These are phyloP conservation scores for Gymnarchus niloticus DNA, from an alignment of 2,113 vertebrate genomes.

Conservation along the genomic window DNA sequence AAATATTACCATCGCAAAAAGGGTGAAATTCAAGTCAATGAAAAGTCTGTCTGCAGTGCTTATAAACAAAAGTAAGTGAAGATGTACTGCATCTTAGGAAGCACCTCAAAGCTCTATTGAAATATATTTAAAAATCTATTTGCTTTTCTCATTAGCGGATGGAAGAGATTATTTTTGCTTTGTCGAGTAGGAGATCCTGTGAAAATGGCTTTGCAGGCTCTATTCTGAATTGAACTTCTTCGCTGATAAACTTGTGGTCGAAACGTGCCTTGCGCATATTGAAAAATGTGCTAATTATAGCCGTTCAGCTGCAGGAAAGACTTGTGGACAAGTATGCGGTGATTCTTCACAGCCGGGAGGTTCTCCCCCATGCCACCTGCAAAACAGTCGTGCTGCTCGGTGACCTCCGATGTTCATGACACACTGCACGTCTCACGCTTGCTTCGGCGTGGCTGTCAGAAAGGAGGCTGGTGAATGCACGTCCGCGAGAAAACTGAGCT, in stretches of 20 bases:
- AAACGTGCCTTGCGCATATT: background rate
- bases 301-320: background rate
- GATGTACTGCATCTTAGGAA: background rate
- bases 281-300: background rate
- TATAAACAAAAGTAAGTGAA: too few relatives aligned
- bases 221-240: background rate
- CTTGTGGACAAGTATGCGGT: background rate
- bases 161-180: background rate
- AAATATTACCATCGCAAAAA: background rate
- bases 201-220: background rate
- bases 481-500: background rate
- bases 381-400: background rate
- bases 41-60: background rate
- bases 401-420: background rate
- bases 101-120: background rate
- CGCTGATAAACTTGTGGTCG: background rate
- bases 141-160: conserved; percentile 8
- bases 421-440: background rate
- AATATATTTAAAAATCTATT: background rate
- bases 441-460: background rate
- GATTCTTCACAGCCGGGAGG: background rate
- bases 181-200: background rate
- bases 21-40: background rate
- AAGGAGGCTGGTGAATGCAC: too few relatives aligned
- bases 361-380: background rate